Evolutionary conservation across 2,113 vertebrate species (phyloP).

Genomic region (Hippoglossus stenolepis): DNA sequence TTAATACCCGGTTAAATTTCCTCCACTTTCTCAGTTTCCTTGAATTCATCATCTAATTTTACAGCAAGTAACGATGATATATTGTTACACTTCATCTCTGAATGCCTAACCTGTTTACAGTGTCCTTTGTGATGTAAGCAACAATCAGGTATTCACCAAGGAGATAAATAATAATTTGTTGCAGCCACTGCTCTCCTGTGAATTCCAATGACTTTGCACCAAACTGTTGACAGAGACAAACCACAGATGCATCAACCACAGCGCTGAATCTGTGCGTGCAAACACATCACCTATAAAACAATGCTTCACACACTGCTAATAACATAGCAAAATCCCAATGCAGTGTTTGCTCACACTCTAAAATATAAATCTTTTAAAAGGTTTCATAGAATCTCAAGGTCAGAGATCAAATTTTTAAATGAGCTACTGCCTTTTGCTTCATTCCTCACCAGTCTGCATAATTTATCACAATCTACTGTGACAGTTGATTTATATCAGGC

Average conservation of each 20-base stretch:
- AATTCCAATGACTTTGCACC: slow-evolving; percentile 39
- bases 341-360: slow-evolving; percentile 38
- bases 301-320: slow-evolving; percentile 25
- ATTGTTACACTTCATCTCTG: slow-evolving; percentile 17
- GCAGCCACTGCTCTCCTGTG: slow-evolving; percentile 27
- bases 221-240: slow-evolving; percentile 52
- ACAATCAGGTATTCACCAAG: slow-evolving; percentile 53
- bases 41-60: slow-evolving; percentile 55
- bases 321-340: slow-evolving; percentile 65
- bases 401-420: slow-evolving; percentile 76
- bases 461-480: slow-evolving; percentile 77
- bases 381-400: slow-evolving; percentile 52
- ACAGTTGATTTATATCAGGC: slow-evolving; percentile 80
- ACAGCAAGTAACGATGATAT: slow-evolving; percentile 43
- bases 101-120: slow-evolving; percentile 34
- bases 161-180: slow-evolving; percentile 55
- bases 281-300: slow-evolving; percentile 58
- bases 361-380: slow-evolving; percentile 39
- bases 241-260: slow-evolving; percentile 18
- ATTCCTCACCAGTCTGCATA: slow-evolving; percentile 78
- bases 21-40: slow-evolving; percentile 14
- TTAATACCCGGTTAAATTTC: background rate
- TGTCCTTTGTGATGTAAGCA: slow-evolving; percentile 28
- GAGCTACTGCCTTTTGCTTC: slow-evolving; percentile 69
- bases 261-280: slow-evolving; percentile 45